phyloP scores from a whole-genome alignment of 2,888 invertebrate genomes.

The Therioaphis trifolii region DNA sequence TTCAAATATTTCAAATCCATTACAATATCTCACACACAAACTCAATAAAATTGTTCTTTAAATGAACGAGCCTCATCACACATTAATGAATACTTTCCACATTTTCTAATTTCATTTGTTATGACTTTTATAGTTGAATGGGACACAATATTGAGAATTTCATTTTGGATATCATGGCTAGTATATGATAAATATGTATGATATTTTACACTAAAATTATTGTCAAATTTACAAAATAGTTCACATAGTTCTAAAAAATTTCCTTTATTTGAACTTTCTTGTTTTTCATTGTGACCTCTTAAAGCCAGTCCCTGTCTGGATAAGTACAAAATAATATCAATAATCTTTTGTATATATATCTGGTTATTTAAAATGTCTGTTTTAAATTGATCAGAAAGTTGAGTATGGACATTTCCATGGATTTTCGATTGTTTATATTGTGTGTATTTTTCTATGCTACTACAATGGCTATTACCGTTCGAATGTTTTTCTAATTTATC shows the following conservation, averaged over 20 bases:
- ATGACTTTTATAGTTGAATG: too few species aligned
- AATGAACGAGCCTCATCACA: too few species aligned
- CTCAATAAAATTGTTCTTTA: too few species aligned
- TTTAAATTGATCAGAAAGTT: slow-evolving; percentile 4
- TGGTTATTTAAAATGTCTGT: not conserved
- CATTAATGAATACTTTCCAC: too few species aligned
- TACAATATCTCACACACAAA: slow-evolving; percentile 31
- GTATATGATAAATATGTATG: not conserved
- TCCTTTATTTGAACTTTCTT: not conserved
- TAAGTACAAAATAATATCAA: slow-evolving; percentile 22
- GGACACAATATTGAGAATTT: not conserved
- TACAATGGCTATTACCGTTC: not conserved
- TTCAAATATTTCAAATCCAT: slow-evolving; percentile 17
- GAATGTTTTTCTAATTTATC: slow-evolving; percentile 30
- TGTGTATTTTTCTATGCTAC: slow-evolving; percentile 14
- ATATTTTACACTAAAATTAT: not conserved
- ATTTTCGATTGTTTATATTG: slow-evolving; percentile 18
- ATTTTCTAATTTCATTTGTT: not conserved
- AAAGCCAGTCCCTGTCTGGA: not conserved
- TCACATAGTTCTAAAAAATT: not conserved
- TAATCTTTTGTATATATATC: not conserved
- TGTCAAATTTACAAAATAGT: not conserved
- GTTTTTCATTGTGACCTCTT: slow-evolving; percentile 6
- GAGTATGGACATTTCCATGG: slow-evolving; percentile 12
- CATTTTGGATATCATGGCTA: not conserved